Evolutionary conservation across 2,888 invertebrate genomes (phyloP).

Genomic region (Melanotus villosus): DNA sequence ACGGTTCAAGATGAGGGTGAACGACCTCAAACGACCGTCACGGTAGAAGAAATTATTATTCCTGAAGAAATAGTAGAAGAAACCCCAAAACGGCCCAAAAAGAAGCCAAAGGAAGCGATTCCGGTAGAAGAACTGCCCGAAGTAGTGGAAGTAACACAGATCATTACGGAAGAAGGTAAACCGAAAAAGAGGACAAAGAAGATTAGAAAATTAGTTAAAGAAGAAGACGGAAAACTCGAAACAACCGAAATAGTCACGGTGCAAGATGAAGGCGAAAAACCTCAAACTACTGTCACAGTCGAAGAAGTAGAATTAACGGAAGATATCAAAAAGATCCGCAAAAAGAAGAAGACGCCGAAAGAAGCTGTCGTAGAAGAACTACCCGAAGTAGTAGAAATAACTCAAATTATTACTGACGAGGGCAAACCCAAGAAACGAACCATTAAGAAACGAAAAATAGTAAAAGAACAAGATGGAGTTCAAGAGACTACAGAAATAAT

Average conservation of each 20-base stretch:
- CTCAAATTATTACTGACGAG: conserved; percentile 57
- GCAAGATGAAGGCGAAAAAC: conserved; percentile 51
- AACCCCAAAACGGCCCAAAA: neutral
- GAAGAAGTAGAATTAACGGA: conserved; percentile 53
- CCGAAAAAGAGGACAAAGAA: conserved; percentile 56
- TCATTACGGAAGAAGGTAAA: conserved; percentile 45
- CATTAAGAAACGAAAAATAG: conserved; percentile 53
- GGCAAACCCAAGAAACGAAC: conserved; percentile 57
- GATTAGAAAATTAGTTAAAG: conserved; percentile 62
- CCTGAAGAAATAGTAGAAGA: neutral
- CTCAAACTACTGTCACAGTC: conserved; percentile 50
- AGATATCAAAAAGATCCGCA: conserved; percentile 52
- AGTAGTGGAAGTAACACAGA: conserved; percentile 45
- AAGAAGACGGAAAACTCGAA: conserved; percentile 60
- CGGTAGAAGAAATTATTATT: conserved; percentile 48
- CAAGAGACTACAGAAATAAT: conserved; percentile 55
- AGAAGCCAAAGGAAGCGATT: conserved; percentile 14
- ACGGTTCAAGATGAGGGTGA: conserved; percentile 64
- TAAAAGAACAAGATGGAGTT: conserved; percentile 47
- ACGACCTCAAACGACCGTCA: conserved; percentile 64
- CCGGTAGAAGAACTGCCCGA: conserved; percentile 50
- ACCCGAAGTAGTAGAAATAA: conserved; percentile 58
- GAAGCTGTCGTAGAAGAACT: conserved; percentile 52
- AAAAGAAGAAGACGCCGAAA: conserved; percentile 46
- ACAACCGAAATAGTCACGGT: conserved; percentile 67